Percentiles rank a stretch among this genome's conserved stretches.
These are phyloP conservation scores for Drosophila fungiperda DNA, from an alignment of 2,888 invertebrate species.

Conservation along the genomic window DNA sequence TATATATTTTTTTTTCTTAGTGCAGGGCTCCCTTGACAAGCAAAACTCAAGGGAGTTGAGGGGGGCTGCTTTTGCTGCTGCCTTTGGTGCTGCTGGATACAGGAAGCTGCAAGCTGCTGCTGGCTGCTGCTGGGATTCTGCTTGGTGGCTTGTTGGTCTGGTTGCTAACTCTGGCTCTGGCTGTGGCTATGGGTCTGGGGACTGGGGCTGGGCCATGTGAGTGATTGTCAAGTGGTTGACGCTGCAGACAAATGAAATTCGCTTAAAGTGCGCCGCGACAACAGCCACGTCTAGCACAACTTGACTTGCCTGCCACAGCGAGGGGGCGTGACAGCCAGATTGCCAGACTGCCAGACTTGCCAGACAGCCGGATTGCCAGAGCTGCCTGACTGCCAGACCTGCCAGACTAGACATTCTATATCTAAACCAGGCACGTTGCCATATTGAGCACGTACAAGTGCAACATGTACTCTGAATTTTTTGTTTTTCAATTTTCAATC, in stretches of 20 bases:
- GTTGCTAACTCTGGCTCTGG: slow-evolving; percentile 6
- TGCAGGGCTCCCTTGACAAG: slow-evolving; percentile 31
- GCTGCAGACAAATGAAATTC: slow-evolving; percentile 81
- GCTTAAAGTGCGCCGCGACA: slow-evolving; percentile 77
- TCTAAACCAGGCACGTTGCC: background rate
- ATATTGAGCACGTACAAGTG: background rate
- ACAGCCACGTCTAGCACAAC: slow-evolving; percentile 65
- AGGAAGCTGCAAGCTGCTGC: slow-evolving; percentile 55
- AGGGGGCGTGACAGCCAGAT: slow-evolving; percentile 65
- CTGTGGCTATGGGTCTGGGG: slow-evolving; percentile 16
- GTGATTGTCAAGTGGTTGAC: slow-evolving; percentile 82
- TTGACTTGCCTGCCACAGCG: slow-evolving; percentile 61
- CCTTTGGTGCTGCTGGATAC: slow-evolving; percentile 30
- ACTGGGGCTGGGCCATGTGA: slow-evolving; percentile 67
- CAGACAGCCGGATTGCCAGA: slow-evolving; percentile 36
- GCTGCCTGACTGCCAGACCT: slow-evolving; percentile 9
- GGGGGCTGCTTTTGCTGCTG: slow-evolving; percentile 13
- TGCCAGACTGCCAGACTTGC: slow-evolving; percentile 31
- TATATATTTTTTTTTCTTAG: background rate
- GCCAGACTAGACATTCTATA: background rate
- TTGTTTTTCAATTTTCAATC: background rate
- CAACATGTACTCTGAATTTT: background rate
- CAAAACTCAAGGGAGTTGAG: slow-evolving; percentile 35
- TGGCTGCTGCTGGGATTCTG: slow-evolving; percentile 4
- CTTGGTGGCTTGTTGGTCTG: slow-evolving; percentile 21